Evolutionary conservation across 2,797 vertebrate species (phyloP), one percentile per base, ranked within the genome.

Genomic region (Acipenser transmontanus): DNA sequence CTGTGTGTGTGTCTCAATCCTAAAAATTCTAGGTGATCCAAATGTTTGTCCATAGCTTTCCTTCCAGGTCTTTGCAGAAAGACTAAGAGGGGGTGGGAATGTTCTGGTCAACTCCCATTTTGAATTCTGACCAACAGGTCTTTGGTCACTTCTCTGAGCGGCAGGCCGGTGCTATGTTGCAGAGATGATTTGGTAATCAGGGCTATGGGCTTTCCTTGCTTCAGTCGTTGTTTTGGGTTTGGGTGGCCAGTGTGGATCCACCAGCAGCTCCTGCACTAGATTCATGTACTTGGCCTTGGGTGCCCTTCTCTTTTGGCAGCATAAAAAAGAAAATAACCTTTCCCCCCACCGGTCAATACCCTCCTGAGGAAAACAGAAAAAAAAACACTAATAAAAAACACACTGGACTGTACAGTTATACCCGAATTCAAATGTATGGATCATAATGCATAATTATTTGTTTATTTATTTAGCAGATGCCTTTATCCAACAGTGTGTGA

Each of bases 241-340:
- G 52, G 97, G 97, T 11, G 97, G 97, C 97, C 97, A 99, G 73
- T 98, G 94, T 0, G 96, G 97, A 79, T 99, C 97, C 61, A 95
- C 87, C 56, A 90, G 84, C 70, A 99, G 89, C 83, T 98, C 95
- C 87, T 98, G 94, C 72, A 96, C 97, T 78, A 99, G 88, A 72
- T 95, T 92, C 93, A 94, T 94, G 78, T 98, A 99, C 71, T 95
- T 96, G 57, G 96, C 95, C 82, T 96, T 94, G 73, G 94, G 96
- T 0, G 79, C 80, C 71, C 81, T 90, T 76, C 87, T 91, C 75
- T 70, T 80, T 51, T 77, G 86, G 59, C 87, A 88, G 69, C 90
- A 88, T 8, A 93, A 70, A 72, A 84, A 83, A 14, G 87, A 85
- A 61, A 91, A 76, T 78, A 86, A 88, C 73, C 84, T 91, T 64